These are phyloP conservation scores for Drosophila seclusa DNA, from an alignment of 2,888 invertebrate species.

Conservation along the genomic window DNA sequence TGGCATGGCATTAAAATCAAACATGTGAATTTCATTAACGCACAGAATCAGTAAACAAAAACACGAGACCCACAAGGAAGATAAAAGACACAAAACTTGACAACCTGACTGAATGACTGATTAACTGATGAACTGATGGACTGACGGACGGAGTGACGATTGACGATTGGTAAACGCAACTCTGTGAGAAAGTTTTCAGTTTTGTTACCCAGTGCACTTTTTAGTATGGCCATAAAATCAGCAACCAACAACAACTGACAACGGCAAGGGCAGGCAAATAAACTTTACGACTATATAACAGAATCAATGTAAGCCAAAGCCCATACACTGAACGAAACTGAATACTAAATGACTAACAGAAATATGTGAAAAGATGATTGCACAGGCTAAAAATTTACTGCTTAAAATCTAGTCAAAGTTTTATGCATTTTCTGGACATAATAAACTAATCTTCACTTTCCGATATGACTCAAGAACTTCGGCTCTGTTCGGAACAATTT, in stretches of 20 bases:
- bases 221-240: constrained; percentile 71
- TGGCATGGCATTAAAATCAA: constrained; percentile 62
- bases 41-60: constrained; percentile 43
- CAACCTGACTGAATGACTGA: constrained; percentile 13
- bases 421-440: no score
- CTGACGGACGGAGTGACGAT: constrained; percentile 24
- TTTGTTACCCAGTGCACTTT: constrained; percentile 76
- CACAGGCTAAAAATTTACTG: no score
- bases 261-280: constrained; percentile 74
- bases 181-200: constrained; percentile 73
- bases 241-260: constrained; percentile 25
- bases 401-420: background rate
- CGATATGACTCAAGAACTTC: no score
- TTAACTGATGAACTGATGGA: background rate
- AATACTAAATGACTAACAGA: background rate
- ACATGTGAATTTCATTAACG: constrained; percentile 77
- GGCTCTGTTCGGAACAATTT: background rate
- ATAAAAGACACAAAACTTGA: constrained; percentile 50
- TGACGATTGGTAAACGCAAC: constrained; percentile 17
- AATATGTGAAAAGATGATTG: no score
- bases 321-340: constrained; percentile 41
- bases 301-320: constrained; percentile 75
- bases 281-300: constrained; percentile 79
- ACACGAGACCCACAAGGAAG: constrained; percentile 31
- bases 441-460: no score